Percentiles rank a stretch among this genome's conserved stretches.
phyloP scores from a whole-genome alignment of 2,888 invertebrate genomes.

The Drosophila colorata region DNA sequence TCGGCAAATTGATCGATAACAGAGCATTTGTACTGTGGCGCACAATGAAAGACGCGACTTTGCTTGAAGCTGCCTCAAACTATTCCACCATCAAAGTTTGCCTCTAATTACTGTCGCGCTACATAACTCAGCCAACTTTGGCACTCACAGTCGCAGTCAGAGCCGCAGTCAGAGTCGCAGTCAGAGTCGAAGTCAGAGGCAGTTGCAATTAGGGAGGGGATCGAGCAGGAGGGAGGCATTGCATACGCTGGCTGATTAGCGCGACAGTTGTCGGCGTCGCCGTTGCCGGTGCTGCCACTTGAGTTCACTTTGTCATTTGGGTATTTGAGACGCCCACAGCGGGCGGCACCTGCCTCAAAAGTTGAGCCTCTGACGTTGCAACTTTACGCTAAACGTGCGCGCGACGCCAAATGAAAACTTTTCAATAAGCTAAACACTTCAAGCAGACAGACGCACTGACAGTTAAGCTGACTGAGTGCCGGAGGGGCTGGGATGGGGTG shows the following conservation, averaged over 20 bases:
- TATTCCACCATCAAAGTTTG: conserved; percentile 72
- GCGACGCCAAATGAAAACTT: conserved; percentile 70
- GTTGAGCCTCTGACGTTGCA: conserved; percentile 30
- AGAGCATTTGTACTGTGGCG: not conserved
- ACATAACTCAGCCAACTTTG: conserved; percentile 75
- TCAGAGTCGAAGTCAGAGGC: conserved; percentile 23
- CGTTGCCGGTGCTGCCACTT: conserved; percentile 42
- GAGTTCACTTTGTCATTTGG: conserved; percentile 67
- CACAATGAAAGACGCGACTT: conserved; percentile 7
- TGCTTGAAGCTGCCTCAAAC: conserved; percentile 58
- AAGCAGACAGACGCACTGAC: conserved; percentile 56
- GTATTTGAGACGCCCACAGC: conserved; percentile 26
- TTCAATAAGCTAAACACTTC: conserved; percentile 80
- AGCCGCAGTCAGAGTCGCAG: conserved; percentile 25
- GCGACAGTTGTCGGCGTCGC: conserved; percentile 44
- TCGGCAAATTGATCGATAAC: conserved; percentile 21
- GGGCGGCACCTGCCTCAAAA: conserved; percentile 16
- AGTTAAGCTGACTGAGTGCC: conserved; percentile 25
- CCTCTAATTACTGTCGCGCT: conserved; percentile 77
- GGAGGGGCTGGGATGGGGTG: not conserved
- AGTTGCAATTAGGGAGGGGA: not conserved
- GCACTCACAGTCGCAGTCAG: conserved; percentile 6
- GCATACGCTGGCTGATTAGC: conserved; percentile 63
- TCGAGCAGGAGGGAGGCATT: conserved; percentile 18
- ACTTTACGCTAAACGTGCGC: conserved; percentile 68